A percentile compares a stretch with the other conserved stretches of the same genome.
Conservation (phyloP, 2,797 vertebrate species). For the Neostethus bicornis region DNA sequence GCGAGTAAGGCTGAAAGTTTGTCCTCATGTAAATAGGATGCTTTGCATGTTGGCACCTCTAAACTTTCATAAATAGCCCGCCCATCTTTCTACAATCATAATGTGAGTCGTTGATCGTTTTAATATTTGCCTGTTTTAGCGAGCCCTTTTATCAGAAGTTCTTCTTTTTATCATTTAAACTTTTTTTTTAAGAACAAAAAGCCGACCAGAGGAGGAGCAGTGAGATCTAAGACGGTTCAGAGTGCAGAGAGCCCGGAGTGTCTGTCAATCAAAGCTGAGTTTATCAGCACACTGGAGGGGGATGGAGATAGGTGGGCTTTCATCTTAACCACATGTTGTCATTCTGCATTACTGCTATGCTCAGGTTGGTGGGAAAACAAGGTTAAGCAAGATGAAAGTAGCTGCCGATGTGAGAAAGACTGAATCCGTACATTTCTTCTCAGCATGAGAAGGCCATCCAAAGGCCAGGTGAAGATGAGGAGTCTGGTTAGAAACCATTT, state of each 20-base stretch:
- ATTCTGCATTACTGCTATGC: conserved; percentile 55
- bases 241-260: conserved; percentile 52
- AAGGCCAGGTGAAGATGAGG: conserved; percentile 29
- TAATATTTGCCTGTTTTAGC: too few relatives aligned
- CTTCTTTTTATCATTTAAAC: conserved; percentile 32
- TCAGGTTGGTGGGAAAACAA: conserved; percentile 52
- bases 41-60: neutral
- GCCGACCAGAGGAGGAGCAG: conserved; percentile 19
- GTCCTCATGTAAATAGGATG: neutral
- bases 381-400: conserved; percentile 58
- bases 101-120: conserved; percentile 15
- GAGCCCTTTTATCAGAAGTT: too few relatives aligned
- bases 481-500: neutral
- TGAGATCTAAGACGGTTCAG: conserved; percentile 39
- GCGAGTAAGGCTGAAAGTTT: neutral
- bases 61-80: neutral
- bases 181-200: neutral
- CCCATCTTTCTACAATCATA: neutral
- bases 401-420: conserved; percentile 38
- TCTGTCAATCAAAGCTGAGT: conserved; percentile 68
- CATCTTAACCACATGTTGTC: conserved; percentile 70
- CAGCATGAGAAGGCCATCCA: conserved; percentile 2
- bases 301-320: conserved; percentile 61
- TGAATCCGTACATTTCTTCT: conserved; percentile 48
- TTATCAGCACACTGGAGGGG: conserved; percentile 55